These are phyloP conservation scores for Tetropium fuscum DNA, from an alignment of 2,888 invertebrate species.

Conservation along the genomic window DNA sequence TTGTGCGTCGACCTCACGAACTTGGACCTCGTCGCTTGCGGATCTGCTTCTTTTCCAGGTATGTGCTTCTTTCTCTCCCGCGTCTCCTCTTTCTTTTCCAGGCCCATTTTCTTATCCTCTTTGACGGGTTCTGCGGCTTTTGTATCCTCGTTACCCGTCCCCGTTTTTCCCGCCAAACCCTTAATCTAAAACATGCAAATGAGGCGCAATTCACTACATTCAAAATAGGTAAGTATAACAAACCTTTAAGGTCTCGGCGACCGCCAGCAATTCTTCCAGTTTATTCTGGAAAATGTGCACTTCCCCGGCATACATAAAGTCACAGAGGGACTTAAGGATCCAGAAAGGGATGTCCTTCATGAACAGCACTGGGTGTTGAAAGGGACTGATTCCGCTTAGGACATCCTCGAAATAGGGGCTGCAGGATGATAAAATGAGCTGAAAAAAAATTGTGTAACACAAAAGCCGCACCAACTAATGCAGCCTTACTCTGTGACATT, in stretches of 20 bases:
- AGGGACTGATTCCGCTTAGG: slow-evolving; percentile 63
- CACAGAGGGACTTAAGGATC: slow-evolving; percentile 67
- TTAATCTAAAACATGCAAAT: slow-evolving; percentile 60
- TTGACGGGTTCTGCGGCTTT: slow-evolving; percentile 32
- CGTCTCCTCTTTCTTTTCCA: slow-evolving; percentile 32
- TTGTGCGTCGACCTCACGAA: not conserved
- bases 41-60: no score
- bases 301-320: slow-evolving; percentile 70
- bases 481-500: slow-evolving; percentile 67
- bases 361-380: slow-evolving; percentile 67
- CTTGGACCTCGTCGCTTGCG: slow-evolving; percentile 28
- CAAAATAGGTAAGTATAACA: no score
- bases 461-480: not conserved
- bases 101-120: slow-evolving; percentile 39
- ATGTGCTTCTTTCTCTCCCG: slow-evolving; percentile 33
- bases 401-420: slow-evolving; percentile 68
- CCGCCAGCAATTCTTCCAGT: slow-evolving; percentile 65
- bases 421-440: slow-evolving; percentile 69
- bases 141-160: slow-evolving; percentile 28
- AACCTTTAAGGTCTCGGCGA: slow-evolving; percentile 67
- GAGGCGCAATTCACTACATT: no score
- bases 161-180: slow-evolving; percentile 56
- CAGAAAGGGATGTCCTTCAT: slow-evolving; percentile 67
- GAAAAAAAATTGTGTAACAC: slow-evolving; percentile 50
- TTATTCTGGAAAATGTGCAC: slow-evolving; percentile 67